Evolutionary conservation across 1,140 invertebrate genomes (phyloP), one percentile per base, ranked within the genome.

Genomic region (Metaphire vulgaris): DNA sequence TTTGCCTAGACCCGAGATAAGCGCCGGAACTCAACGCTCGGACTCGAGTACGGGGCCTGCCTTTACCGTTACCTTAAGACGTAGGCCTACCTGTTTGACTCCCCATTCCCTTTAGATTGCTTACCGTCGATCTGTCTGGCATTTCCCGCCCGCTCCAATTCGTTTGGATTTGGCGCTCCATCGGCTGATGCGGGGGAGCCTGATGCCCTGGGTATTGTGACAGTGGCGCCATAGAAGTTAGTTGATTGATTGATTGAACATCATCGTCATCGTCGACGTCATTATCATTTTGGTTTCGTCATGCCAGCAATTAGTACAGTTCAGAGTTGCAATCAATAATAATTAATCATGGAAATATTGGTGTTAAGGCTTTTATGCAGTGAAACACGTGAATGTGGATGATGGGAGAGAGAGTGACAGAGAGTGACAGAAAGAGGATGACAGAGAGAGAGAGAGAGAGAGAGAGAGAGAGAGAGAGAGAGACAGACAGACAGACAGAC

Each of bases 351-450:
- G 74, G 72, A 65, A 34, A 64, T 30, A n/a, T 67, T 68, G 21
- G 69, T 68, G 26, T 72, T 16, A 68, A 28, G 65, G 33, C n/a
- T n/a, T n/a, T n/a, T n/a, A n/a, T n/a, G 68, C 66, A 70, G 33
- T 16, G 69, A 73, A 12, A 73, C 71, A 21, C 71, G n/a, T 33
- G 26, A 64, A 31, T 65, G 29, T 32, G 28, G 31, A n/a, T 33
- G 31, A 2, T 34, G 68, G 32, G 69, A 74, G 68, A 74, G 72
- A 73, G 69, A 70, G 33, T 74, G 76, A 72, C 34, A 71, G 72
- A 75, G 69, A 78, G 69, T 64, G 76, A 79, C 76, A 78, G 71
- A 66, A 74, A 78, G 70, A 68, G 64, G 33, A 70, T 56, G 69
- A n/a, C 14, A 33, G 26, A 75, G 26, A 34, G 1, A 34, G 1